Conservation (phyloP, 2,888 invertebrate genomes). For the Amphipoea oculea region DNA sequence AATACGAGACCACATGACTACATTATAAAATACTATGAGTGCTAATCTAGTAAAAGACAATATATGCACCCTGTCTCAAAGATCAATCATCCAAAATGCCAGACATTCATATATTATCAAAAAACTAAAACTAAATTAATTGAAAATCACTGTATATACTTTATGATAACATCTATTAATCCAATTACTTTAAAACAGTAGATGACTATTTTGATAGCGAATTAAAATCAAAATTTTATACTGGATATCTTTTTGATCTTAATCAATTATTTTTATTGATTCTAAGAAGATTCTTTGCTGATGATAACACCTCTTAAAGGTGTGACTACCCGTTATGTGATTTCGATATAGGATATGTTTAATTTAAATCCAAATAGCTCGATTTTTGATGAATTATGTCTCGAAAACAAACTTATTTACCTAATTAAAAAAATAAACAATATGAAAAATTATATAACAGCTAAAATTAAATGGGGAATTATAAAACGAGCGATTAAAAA, state of each 20-base stretch:
- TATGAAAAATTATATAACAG: no score
- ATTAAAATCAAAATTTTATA: conserved; percentile 40
- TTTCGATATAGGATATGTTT: background rate
- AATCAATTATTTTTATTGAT: conserved; percentile 42
- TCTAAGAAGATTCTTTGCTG: conserved; percentile 35
- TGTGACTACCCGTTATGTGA: background rate
- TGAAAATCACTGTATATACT: conserved; percentile 50
- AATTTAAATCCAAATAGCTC: background rate
- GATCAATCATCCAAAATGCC: background rate
- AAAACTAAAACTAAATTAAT: conserved; percentile 39
- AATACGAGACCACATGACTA: no score
- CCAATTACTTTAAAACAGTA: conserved; percentile 56
- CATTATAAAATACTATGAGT: no score
- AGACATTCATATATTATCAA: background rate
- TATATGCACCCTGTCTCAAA: background rate
- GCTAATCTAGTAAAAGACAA: background rate
- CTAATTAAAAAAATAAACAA: background rate
- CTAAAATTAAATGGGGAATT: no score
- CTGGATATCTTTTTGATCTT: conserved; percentile 29
- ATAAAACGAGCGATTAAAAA: no score
- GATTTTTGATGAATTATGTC: background rate
- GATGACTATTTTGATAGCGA: conserved; percentile 46
- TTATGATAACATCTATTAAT: conserved; percentile 55
- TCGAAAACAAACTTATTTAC: background rate
- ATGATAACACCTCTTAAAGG: conserved; percentile 9